Evolutionary conservation across 2,797 vertebrate genomes (phyloP).

Genomic region (Xyrichtys novacula): DNA sequence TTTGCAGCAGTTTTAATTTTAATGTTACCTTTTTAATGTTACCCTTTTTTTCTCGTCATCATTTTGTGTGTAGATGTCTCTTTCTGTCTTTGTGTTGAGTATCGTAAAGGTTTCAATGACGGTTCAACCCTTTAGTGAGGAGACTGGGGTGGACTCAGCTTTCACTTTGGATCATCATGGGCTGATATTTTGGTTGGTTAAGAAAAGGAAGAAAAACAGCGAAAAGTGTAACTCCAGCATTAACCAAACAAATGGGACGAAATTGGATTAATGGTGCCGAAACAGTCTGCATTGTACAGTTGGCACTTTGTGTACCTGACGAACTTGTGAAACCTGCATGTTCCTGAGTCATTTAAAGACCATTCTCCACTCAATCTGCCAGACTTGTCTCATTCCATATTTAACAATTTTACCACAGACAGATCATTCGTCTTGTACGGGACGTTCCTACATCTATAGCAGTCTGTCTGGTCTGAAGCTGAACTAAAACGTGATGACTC

Average conservation of each 20-base stretch:
- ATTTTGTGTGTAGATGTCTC: too few species aligned
- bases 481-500: constrained; percentile 54
- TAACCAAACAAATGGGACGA: constrained; percentile 5
- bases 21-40: too few species aligned
- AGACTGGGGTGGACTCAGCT: not conserved
- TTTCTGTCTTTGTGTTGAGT: too few species aligned
- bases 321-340: constrained; percentile 2
- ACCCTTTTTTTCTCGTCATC: too few species aligned
- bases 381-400: constrained; percentile 16
- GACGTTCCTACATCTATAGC: constrained; percentile 8
- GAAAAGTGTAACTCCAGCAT: constrained; percentile 13
- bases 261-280: constrained; percentile 19
- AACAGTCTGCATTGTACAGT: not conserved
- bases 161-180: constrained; percentile 7
- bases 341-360: constrained; percentile 9
- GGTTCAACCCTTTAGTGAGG: not conserved
- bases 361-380: constrained; percentile 5
- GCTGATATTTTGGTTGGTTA: not conserved
- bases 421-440: not conserved
- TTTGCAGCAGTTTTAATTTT: too few species aligned
- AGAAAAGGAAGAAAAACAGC: not conserved
- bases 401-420: not conserved
- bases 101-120: too few species aligned
- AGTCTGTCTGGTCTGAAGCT: constrained; percentile 31
- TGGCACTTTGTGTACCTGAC: not conserved